phyloP scores from a whole-genome alignment of 2,113 vertebrate genomes.

The Mormoops blainvillei region DNA sequence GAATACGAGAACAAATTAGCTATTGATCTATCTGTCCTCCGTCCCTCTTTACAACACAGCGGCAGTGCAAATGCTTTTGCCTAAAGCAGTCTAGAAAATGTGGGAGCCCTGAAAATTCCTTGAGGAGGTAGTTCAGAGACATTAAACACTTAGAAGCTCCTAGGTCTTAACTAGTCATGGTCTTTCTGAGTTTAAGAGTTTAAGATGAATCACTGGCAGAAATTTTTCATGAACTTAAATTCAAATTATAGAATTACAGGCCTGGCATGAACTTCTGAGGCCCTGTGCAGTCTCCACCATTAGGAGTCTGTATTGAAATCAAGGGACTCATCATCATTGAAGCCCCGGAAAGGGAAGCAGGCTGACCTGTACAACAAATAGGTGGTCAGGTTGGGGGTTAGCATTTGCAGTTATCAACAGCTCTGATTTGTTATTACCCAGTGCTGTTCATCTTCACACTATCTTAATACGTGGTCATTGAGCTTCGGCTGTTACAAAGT shows the following conservation, averaged over 20 bases:
- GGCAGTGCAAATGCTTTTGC: constrained; percentile 3
- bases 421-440: neutral
- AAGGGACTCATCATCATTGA: neutral
- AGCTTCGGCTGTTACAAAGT: neutral
- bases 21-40: neutral
- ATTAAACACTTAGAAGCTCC: neutral
- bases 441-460: neutral
- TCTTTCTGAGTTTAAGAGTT: constrained; percentile 26
- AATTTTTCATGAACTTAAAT: neutral
- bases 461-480: neutral
- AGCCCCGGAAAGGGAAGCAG: neutral
- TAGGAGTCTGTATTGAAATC: neutral
- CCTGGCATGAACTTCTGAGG: neutral
- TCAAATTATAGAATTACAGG: neutral
- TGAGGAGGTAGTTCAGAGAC: neutral
- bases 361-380: neutral
- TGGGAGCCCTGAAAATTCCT: neutral
- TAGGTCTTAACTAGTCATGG: neutral
- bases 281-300: neutral
- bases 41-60: neutral
- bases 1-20: neutral
- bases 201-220: neutral
- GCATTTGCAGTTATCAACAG: neutral
- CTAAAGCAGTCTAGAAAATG: neutral
- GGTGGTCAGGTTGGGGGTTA: neutral